Conservation (phyloP, 2,888 invertebrate species). For the Apotomis capreana region DNA sequence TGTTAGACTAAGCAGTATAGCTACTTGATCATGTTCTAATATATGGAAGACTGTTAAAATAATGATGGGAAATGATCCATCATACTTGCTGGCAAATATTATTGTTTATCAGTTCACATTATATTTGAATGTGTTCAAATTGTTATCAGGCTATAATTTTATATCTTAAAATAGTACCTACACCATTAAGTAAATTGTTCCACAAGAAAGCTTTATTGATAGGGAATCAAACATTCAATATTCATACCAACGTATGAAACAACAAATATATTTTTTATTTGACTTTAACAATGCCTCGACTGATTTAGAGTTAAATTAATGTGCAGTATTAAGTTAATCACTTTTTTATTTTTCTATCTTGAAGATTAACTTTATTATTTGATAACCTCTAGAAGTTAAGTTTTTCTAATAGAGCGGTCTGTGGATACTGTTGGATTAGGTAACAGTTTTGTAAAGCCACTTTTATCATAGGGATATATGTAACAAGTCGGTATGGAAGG, state of each 20-base stretch:
- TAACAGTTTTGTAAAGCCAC: conserved; percentile 43
- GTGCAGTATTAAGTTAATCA: conserved; percentile 80
- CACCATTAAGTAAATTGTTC: conserved; percentile 54
- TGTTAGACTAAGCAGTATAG: conserved; percentile 64
- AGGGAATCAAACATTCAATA: conserved; percentile 55
- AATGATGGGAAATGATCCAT: background rate
- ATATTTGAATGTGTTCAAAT: conserved; percentile 65
- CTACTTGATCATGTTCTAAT: conserved; percentile 65
- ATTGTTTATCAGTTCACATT: conserved; percentile 37
- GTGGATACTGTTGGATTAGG: conserved; percentile 54
- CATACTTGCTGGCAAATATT: conserved; percentile 22
- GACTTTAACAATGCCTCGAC: conserved; percentile 73
- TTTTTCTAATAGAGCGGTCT: conserved; percentile 60
- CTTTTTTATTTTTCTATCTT: conserved; percentile 77
- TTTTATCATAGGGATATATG: conserved; percentile 22
- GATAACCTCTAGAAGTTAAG: conserved; percentile 68
- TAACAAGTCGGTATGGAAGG: conserved; percentile 19
- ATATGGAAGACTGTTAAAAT: conserved; percentile 35
- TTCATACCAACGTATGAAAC: conserved; percentile 53
- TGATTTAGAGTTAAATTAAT: conserved; percentile 79
- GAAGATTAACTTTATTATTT: conserved; percentile 73
- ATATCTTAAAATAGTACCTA: conserved; percentile 51
- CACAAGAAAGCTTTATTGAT: conserved; percentile 57
- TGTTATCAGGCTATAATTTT: conserved; percentile 60
- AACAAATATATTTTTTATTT: conserved; percentile 60